Base-by-base conservation (phyloP, 2,888 invertebrate species). In the Harpalus rufipes region DNA sequence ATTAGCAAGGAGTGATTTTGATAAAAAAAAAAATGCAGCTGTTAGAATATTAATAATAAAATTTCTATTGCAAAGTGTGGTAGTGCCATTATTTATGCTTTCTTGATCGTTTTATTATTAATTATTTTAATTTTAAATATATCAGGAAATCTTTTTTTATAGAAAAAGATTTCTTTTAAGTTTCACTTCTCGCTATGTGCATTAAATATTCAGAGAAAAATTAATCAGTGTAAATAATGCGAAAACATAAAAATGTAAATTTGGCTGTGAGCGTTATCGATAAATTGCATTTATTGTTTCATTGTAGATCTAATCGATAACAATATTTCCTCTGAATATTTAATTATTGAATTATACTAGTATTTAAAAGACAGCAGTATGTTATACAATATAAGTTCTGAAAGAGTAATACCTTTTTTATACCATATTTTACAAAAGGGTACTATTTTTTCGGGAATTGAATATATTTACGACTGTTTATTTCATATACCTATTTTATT, bases 381-480 rank as follows among this genome's bases (percentile, higher is more conserved):
- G 44, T 44, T 72, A 63, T 63, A 25, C 72, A 44, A 56, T 32
- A 68, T 56, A 72, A 32, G 32, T 82, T 72, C 72, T 56, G 81
- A 41, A 44, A 68, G 16, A 65, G 32, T 68, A 44, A 68, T 81
- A 56, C 56, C 58, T 72, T 51, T 25, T 72, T 58, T 56, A 14
- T 25, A 81, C 44, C 39, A 44, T 63, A 39, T 41, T 61, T 63
- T 14, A 10, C 21, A 21, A 21, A 21, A 68, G 41, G 65, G 32
- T 65, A 12, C 10, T 68, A 41, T 82, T 74, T 59, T 61, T 61
- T 72, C 61, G 32, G 51, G 76, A 72, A 51, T 10, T 84, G 39
- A 65, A 84, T 58, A 78, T 25, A 21, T 56, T 25, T 84, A 25
- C 39, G 78, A 84, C 84, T 84, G 84, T 84, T 82, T 78, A 39